These are phyloP conservation scores for Cettia cetti DNA, from an alignment of 2,113 vertebrate genomes.

Conservation along the genomic window DNA sequence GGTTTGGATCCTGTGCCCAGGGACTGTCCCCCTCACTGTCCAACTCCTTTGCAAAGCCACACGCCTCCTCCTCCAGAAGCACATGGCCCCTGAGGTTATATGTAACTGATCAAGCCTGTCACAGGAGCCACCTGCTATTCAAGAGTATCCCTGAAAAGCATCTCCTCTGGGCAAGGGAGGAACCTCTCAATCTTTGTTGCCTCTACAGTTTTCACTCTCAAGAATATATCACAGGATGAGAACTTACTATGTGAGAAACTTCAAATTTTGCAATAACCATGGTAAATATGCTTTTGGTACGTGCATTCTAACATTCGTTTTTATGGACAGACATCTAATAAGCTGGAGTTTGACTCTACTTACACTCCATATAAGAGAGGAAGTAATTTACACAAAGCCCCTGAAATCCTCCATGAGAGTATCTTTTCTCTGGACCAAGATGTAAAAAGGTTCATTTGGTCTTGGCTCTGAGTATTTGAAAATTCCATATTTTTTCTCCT, in stretches of 20 bases:
- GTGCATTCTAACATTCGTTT: neutral
- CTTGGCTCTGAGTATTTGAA: neutral
- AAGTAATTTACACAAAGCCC: neutral
- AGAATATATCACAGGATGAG: neutral
- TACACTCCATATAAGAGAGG: neutral
- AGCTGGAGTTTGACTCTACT: neutral
- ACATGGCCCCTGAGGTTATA: neutral
- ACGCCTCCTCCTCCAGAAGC: neutral
- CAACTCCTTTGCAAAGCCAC: neutral
- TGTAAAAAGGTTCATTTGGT: neutral
- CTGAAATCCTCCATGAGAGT: neutral
- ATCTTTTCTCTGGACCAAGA: neutral
- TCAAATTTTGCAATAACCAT: neutral
- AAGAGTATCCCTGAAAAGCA: neutral
- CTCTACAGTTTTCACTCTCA: neutral
- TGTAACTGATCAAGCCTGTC: fast-evolving
- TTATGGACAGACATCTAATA: neutral
- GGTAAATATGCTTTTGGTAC: neutral
- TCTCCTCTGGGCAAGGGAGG: neutral
- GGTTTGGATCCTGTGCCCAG: neutral
- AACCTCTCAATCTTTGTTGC: neutral
- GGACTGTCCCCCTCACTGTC: neutral
- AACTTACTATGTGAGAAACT: neutral
- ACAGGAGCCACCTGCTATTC: fast-evolving
- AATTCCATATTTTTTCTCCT: neutral